A percentile compares a stretch with the other conserved stretches of the same genome.
Conservation (phyloP, 1,140 invertebrate genomes). For the Coelopa frigida region DNA sequence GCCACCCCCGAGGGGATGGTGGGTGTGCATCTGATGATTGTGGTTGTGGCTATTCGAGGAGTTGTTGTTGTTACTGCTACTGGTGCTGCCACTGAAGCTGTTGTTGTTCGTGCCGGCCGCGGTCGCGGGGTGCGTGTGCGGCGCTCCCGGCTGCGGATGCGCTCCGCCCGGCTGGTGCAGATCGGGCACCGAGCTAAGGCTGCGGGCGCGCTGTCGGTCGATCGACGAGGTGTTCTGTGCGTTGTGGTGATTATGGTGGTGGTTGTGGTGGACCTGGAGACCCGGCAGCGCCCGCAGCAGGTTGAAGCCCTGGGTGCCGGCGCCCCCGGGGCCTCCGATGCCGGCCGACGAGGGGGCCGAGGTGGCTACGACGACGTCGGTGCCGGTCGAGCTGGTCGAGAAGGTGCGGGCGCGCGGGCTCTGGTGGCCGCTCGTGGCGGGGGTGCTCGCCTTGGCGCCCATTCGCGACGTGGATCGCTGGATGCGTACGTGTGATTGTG, state of each 20-base stretch:
- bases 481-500: neutral
- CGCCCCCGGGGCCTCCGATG: conserved; percentile 31
- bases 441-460: conserved; percentile 78
- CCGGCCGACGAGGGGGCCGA: conserved; percentile 6
- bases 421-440: conserved; percentile 59
- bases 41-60: too few species aligned
- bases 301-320: conserved; percentile 57
- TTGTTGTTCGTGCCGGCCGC: conserved; percentile 24
- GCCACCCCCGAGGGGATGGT: conserved; percentile 7
- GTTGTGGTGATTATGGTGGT: too few species aligned
- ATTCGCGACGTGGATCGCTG: conserved; percentile 44
- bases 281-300: conserved; percentile 65
- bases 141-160: conserved; percentile 11
- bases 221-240: conserved; percentile 29
- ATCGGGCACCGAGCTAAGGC: conserved; percentile 75
- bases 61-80: conserved; percentile 32
- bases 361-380: conserved; percentile 53
- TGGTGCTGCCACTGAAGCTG: conserved; percentile 3
- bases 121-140: conserved; percentile 23
- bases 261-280: conserved; percentile 56
- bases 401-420: conserved; percentile 68
- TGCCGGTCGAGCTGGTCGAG: conserved; percentile 65
- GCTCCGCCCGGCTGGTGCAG: conserved; percentile 47
- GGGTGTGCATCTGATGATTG: too few species aligned
- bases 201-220: conserved; percentile 71